Evolutionary conservation across 2,113 vertebrate species (phyloP).

Genomic region (Gavialis gangeticus): DNA sequence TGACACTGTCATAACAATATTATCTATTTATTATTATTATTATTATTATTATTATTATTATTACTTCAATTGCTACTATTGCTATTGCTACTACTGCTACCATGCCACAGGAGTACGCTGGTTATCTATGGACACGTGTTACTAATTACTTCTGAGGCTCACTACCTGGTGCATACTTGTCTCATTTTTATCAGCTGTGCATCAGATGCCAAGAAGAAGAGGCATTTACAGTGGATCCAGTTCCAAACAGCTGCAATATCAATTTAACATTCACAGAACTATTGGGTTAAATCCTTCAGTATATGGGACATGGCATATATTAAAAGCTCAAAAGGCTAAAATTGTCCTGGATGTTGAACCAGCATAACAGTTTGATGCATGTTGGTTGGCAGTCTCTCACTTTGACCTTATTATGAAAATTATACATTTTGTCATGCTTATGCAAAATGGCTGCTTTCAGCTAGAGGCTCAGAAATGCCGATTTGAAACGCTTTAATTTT

Average conservation of each 20-base stretch:
- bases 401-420: constrained; percentile 1
- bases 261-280: not conserved
- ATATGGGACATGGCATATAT: not conserved
- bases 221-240: not conserved
- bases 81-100: too few species aligned
- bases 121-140: not conserved
- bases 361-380: fast-evolving
- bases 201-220: not conserved
- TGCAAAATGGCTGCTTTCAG: constrained; percentile 19
- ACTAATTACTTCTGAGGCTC: not conserved
- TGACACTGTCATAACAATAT: too few species aligned
- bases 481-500: not conserved
- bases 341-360: not conserved
- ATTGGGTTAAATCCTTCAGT: not conserved
- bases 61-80: too few species aligned
- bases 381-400: not conserved
- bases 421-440: not conserved
- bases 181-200: not conserved
- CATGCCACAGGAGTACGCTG: not conserved
- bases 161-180: not conserved
- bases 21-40: too few species aligned
- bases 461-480: not conserved
- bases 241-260: not conserved
- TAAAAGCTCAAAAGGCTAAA: not conserved
- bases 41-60: too few species aligned